Percentiles rank a stretch among this genome's conserved stretches.
These are phyloP conservation scores for Metallyticus violacea DNA, from an alignment of 2,888 invertebrate species.

Conservation along the genomic window DNA sequence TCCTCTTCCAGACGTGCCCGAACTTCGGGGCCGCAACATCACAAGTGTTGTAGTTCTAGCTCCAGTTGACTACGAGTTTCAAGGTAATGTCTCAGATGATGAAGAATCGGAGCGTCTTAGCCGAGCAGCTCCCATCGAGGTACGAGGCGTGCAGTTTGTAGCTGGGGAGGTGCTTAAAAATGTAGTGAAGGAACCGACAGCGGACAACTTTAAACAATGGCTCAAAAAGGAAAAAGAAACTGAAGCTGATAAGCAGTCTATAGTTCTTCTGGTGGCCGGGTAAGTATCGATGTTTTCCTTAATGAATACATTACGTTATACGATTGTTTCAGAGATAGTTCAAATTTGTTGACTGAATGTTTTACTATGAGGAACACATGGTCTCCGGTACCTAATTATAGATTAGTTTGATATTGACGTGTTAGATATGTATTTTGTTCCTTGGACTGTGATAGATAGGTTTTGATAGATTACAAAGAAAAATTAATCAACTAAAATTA, in stretches of 20 bases:
- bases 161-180: conserved; percentile 74
- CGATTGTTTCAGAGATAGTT: too few relatives aligned
- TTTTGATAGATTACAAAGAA: too few relatives aligned
- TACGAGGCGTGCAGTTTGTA: conserved; percentile 69
- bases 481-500: too few relatives aligned
- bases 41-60: conserved; percentile 83
- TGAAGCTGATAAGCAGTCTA: conserved; percentile 72
- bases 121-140: conserved; percentile 46
- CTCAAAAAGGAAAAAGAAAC: conserved; percentile 73
- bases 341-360: too few relatives aligned
- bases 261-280: conserved; percentile 78
- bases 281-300: conserved; percentile 50
- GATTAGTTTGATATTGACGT: too few relatives aligned
- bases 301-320: background rate
- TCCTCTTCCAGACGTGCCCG: conserved; percentile 76
- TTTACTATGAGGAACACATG: too few relatives aligned
- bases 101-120: conserved; percentile 14
- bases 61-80: conserved; percentile 66
- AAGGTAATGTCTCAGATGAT: conserved; percentile 23
- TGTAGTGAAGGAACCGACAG: conserved; percentile 69
- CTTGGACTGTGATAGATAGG: too few relatives aligned
- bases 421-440: too few relatives aligned
- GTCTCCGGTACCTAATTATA: too few relatives aligned
- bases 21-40: conserved; percentile 71
- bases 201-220: conserved; percentile 77